phyloP scores from a whole-genome alignment of 2,888 invertebrate species.

The Drosophila engyochracea region DNA sequence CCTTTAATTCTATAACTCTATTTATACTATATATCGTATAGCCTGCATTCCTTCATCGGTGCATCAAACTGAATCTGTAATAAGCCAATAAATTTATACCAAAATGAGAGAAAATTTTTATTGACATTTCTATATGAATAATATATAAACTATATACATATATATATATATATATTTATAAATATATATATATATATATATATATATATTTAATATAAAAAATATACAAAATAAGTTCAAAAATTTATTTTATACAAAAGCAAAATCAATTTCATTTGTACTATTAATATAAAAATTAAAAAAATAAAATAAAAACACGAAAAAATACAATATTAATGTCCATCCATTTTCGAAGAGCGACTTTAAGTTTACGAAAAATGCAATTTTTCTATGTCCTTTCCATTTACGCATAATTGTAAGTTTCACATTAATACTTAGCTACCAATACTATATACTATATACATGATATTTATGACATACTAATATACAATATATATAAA shows the following conservation, averaged over 20 bases:
- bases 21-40: conserved; percentile 34
- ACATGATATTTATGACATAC: conserved; percentile 38
- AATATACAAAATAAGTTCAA: conserved; percentile 66
- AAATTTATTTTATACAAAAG: conserved; percentile 65
- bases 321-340: conserved; percentile 63
- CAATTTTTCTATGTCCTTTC: conserved; percentile 76
- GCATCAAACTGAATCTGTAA: conserved; percentile 61
- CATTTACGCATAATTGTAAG: conserved; percentile 64
- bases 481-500: conserved; percentile 16
- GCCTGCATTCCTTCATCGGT: conserved; percentile 70
- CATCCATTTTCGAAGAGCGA: conserved; percentile 75
- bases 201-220: conserved; percentile 8
- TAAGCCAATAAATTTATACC: conserved; percentile 30
- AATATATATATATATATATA: conserved; percentile 39
- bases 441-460: conserved; percentile 39
- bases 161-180: conserved; percentile 48
- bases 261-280: conserved; percentile 67
- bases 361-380: conserved; percentile 76
- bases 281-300: conserved; percentile 37
- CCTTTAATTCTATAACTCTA: conserved; percentile 45
- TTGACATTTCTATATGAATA: conserved; percentile 64
- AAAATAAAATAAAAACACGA: conserved; percentile 22
- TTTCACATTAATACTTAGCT: conserved; percentile 43
- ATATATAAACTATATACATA: conserved; percentile 49
- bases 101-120: conserved; percentile 63